These are phyloP conservation scores for Caenorhabditis drosophilae DNA, from an alignment of 2,888 invertebrate species.

Conservation along the genomic window DNA sequence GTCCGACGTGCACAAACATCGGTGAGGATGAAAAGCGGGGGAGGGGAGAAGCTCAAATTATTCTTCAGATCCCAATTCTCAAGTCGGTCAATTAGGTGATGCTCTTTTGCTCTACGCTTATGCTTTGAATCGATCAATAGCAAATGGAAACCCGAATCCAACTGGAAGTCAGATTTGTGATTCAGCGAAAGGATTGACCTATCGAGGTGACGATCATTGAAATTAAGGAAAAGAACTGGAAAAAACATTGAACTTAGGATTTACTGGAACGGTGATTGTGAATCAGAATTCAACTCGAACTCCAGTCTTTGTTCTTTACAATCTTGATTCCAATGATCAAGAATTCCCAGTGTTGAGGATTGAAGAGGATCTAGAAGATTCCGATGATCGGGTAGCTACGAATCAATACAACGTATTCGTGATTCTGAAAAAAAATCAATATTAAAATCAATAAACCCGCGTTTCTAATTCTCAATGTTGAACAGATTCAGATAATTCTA, in stretches of 20 bases:
- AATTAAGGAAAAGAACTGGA: too few relatives aligned
- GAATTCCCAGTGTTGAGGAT: conserved; percentile 28
- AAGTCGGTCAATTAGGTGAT: conserved; percentile 39
- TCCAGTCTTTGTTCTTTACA: conserved; percentile 37
- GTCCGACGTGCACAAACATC: conserved; percentile 37
- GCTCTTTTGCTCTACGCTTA: conserved; percentile 40
- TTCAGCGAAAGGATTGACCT: conserved; percentile 24
- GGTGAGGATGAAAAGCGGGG: conserved; percentile 5
- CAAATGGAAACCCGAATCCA: conserved; percentile 20
- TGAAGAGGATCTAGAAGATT: conserved; percentile 29
- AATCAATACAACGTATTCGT: conserved; percentile 15
- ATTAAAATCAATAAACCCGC: not conserved
- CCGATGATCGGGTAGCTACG: conserved; percentile 29
- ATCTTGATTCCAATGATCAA: conserved; percentile 20
- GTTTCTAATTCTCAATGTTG: conserved; percentile 9
- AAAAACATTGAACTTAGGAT: conserved; percentile 21
- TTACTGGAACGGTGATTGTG: conserved; percentile 42
- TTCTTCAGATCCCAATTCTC: conserved; percentile 17
- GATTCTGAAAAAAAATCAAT: conserved; percentile 9
- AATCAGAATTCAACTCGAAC: conserved; percentile 39
- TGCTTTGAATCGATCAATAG: conserved; percentile 30
- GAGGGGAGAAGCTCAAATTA: not conserved
- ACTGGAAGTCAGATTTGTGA: conserved; percentile 32
- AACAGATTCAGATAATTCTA: conserved; percentile 20
- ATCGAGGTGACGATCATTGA: too few relatives aligned